phyloP scores from a whole-genome alignment of 2,113 vertebrate species.

The Hydropotes inermis region DNA sequence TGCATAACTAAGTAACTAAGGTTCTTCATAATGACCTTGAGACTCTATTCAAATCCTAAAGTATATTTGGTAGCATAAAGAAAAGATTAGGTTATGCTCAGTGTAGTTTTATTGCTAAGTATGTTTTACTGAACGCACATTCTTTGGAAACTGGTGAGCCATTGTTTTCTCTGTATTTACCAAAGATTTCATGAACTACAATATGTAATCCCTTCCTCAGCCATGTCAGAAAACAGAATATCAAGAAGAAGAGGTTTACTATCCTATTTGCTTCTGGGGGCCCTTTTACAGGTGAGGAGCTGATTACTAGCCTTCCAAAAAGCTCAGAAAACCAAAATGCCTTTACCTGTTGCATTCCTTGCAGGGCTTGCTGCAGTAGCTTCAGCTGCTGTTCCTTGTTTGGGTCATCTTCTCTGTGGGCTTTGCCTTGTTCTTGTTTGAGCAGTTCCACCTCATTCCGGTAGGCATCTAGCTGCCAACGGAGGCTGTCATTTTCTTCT shows the following conservation, averaged over 20 bases:
- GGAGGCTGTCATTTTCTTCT: conserved; percentile 96
- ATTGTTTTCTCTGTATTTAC: background rate
- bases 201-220: conserved; percentile 3
- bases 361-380: conserved; percentile 95
- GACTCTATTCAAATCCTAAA: background rate
- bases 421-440: conserved; percentile 94
- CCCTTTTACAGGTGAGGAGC: background rate
- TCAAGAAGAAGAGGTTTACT: conserved; percentile 19
- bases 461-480: conserved; percentile 96
- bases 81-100: background rate
- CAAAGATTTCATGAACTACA: background rate
- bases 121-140: conserved; percentile 1
- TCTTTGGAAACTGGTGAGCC: conserved; percentile 18
- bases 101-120: conserved; percentile 3
- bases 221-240: background rate
- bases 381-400: conserved; percentile 93
- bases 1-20: conserved; percentile 28
- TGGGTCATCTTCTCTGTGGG: conserved; percentile 87
- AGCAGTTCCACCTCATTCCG: conserved; percentile 96
- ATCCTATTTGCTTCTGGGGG: background rate
- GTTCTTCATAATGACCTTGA: conserved; percentile 17
- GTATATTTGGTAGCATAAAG: conserved; percentile 37
- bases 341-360: conserved; percentile 97
- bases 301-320: background rate
- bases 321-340: background rate